A percentile compares a stretch with the other conserved stretches of the same genome.
phyloP scores from a whole-genome alignment of 2,797 vertebrate species.

The Rhynchotus rufescens region DNA sequence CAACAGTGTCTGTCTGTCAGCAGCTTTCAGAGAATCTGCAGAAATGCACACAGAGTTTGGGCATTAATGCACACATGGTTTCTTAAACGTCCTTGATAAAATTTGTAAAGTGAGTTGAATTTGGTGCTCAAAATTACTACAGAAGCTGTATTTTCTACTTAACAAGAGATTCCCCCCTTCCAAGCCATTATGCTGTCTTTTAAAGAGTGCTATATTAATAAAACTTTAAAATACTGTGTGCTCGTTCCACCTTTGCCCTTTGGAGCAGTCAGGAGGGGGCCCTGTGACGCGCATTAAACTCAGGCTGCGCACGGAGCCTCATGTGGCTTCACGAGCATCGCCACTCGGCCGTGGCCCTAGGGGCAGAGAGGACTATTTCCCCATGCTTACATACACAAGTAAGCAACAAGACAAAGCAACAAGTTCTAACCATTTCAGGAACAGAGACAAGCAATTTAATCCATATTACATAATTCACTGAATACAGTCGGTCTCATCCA shows the following conservation, averaged over 20 bases:
- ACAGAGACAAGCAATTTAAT: conserved; percentile 79
- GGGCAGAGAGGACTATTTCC: conserved; percentile 27
- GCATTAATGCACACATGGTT: neutral
- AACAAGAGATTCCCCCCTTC: neutral
- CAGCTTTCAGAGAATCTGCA: conserved; percentile 31
- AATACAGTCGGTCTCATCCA: conserved; percentile 76
- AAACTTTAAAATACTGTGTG: neutral
- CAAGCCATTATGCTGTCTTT: neutral
- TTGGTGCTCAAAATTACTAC: conserved; percentile 33
- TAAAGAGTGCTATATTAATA: conserved; percentile 48
- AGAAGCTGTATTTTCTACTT: conserved; percentile 14
- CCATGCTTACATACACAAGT: conserved; percentile 55
- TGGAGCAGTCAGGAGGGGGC: conserved; percentile 30
- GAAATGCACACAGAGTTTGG: conserved; percentile 12
- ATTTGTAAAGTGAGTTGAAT: conserved; percentile 2
- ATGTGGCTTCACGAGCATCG: neutral
- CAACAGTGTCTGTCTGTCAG: neutral
- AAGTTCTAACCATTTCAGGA: conserved; percentile 75
- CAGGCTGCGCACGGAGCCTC: neutral
- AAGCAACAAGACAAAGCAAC: conserved; percentile 73
- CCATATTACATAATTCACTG: conserved; percentile 74
- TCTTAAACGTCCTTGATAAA: conserved; percentile 16
- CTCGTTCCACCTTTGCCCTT: conserved; percentile 23
- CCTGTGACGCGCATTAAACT: neutral
- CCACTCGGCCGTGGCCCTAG: neutral